phyloP scores from a whole-genome alignment of 2,797 vertebrate species.

The Mycteria americana region DNA sequence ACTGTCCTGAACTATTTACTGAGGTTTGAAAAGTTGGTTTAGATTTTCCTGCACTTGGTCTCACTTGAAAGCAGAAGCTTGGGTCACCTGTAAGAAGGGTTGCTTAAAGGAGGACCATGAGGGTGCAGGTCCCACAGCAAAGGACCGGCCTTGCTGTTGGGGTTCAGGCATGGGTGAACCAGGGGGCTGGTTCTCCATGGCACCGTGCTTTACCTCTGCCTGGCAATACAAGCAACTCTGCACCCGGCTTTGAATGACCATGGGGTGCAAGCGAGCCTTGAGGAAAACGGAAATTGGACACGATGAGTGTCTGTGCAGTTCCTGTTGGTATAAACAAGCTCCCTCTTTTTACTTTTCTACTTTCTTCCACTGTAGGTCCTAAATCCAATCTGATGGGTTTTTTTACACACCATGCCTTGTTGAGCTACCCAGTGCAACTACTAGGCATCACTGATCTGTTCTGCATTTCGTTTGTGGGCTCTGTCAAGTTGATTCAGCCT shows the following conservation, averaged over 20 bases:
- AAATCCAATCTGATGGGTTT: background rate
- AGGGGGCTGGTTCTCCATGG: background rate
- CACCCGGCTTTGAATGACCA: background rate
- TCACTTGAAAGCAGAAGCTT: background rate
- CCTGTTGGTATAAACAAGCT: background rate
- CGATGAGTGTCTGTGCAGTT: background rate
- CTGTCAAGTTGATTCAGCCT: background rate
- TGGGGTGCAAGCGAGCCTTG: background rate
- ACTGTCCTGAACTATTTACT: background rate
- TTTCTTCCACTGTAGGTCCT: background rate
- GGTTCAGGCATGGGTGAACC: rapidly evolving
- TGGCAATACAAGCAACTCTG: background rate
- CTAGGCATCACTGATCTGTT: background rate
- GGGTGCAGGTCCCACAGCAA: background rate
- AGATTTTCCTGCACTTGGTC: background rate
- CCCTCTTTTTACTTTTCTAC: background rate
- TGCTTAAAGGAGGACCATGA: background rate
- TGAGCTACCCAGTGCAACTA: background rate
- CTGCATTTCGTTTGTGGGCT: background rate
- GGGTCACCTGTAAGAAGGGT: rapidly evolving
- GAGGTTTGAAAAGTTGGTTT: background rate
- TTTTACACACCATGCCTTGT: background rate
- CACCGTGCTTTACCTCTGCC: background rate
- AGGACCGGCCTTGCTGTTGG: background rate
- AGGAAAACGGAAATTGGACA: background rate